phyloP scores from a whole-genome alignment of 1,140 invertebrate species.

The Meloidogyne exigua region DNA sequence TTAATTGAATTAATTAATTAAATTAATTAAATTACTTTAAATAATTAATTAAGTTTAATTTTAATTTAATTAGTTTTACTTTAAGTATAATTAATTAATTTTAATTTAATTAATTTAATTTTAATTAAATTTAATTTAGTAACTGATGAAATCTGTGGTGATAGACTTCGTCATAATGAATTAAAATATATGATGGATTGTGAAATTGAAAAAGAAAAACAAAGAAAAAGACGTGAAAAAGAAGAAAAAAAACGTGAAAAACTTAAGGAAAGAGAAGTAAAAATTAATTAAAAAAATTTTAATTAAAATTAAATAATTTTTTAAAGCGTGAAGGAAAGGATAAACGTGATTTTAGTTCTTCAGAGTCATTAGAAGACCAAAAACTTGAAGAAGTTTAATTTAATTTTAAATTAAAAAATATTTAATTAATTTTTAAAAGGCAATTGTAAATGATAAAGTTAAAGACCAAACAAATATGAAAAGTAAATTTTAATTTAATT shows the following conservation, averaged over 20 bases:
- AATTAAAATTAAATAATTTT: not conserved
- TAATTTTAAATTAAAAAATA: constrained; percentile 25
- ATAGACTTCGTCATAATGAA: constrained; percentile 59
- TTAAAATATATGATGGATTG: constrained; percentile 48
- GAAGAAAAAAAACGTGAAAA: constrained; percentile 23
- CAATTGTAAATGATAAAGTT: constrained; percentile 8
- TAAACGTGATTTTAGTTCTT: not conserved
- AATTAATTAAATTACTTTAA: too few relatives aligned
- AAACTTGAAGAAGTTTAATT: constrained; percentile 13
- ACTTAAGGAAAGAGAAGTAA: not conserved
- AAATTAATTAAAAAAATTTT: not conserved
- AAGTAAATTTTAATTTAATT: constrained; percentile 1
- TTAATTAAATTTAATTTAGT: not conserved
- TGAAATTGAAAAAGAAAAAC: constrained; percentile 45
- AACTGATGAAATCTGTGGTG: constrained; percentile 53
- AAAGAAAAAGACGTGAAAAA: constrained; percentile 31
- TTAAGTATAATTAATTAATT: not conserved
- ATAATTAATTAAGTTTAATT: not conserved
- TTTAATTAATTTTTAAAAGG: constrained; percentile 15
- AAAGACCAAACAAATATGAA: not conserved
- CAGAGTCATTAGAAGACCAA: constrained; percentile 15
- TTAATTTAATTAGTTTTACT: not conserved
- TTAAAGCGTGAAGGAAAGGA: constrained; percentile 12
- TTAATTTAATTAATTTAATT: not conserved
- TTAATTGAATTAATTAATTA: not conserved